These are phyloP conservation scores for Mactromeris polynyma DNA, from an alignment of 2,888 invertebrate species.

Conservation along the genomic window DNA sequence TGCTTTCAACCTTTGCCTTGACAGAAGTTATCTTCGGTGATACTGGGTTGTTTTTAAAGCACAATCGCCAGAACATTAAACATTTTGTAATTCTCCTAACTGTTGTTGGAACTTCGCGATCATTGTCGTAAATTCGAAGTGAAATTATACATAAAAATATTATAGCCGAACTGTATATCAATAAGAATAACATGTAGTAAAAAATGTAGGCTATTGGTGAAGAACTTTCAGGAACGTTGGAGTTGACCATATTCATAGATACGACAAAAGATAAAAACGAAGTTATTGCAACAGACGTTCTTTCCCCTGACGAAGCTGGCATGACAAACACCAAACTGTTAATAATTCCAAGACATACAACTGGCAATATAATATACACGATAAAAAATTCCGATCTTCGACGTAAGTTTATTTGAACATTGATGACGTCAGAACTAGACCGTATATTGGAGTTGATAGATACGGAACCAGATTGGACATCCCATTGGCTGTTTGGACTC, in stretches of 20 bases:
- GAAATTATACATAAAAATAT: conserved; percentile 55
- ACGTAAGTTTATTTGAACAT: conserved; percentile 11
- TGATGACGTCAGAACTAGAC: neutral
- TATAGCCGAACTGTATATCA: conserved; percentile 50
- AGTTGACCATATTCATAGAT: conserved; percentile 55
- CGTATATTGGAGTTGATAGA: neutral
- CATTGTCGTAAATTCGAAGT: conserved; percentile 40
- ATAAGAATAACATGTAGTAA: conserved; percentile 41
- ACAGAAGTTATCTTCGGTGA: neutral
- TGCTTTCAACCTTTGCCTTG: too few relatives aligned
- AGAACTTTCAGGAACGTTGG: conserved; percentile 61
- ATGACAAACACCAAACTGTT: conserved; percentile 60
- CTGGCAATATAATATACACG: conserved; percentile 52
- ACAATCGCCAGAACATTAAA: neutral
- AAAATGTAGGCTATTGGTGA: conserved; percentile 60
- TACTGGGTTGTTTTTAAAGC: neutral
- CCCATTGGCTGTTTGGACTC: conserved; percentile 49
- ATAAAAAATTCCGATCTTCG: conserved; percentile 48
- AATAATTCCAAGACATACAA: conserved; percentile 42
- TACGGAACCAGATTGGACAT: neutral
- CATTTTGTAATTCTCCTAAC: neutral
- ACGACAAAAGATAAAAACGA: conserved; percentile 65
- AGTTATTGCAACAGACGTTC: conserved; percentile 61
- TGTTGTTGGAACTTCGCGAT: neutral
- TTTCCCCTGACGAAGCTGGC: conserved; percentile 59